Percentiles rank a stretch among this genome's conserved stretches.
phyloP scores from a whole-genome alignment of 2,797 vertebrate genomes.

The Galaxias olidus region DNA sequence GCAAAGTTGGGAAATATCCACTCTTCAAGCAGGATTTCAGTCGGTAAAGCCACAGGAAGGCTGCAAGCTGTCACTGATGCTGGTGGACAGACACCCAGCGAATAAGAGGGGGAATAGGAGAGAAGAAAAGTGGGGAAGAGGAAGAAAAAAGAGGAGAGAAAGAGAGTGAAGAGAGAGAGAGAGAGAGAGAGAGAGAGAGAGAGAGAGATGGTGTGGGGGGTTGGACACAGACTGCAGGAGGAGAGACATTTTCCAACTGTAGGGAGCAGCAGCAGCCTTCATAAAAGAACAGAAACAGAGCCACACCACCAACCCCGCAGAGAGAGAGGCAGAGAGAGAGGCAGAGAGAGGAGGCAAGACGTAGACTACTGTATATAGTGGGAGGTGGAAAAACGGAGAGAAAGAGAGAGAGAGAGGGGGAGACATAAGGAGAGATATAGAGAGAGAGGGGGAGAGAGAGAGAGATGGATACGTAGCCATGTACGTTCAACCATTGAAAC shows the following conservation, averaged over 20 bases:
- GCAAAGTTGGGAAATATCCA: conserved; percentile 67
- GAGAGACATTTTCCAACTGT: conserved; percentile 85
- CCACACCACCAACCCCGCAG: background rate
- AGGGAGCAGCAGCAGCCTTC: conserved; percentile 99
- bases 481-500: background rate
- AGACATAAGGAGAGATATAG: too few relatives aligned
- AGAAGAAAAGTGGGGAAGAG: background rate
- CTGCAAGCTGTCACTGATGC: conserved; percentile 67
- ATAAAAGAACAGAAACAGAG: conserved; percentile 57
- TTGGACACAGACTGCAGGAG: conserved; percentile 7
- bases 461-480: background rate
- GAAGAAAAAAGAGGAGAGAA: background rate
- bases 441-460: background rate
- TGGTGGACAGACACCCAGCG: background rate
- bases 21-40: conserved; percentile 73
- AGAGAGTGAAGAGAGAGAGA: conserved; percentile 10
- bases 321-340: conserved; percentile 20
- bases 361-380: too few relatives aligned
- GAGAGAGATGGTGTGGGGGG: conserved; percentile 3
- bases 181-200: conserved; percentile 2
- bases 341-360: background rate
- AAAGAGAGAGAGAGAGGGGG: conserved; percentile 15
- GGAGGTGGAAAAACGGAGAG: conserved; percentile 14
- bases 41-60: conserved; percentile 71
- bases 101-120: conserved; percentile 20